Evolutionary conservation across 2,888 invertebrate species (phyloP), one percentile per base, ranked within the genome.

Genomic region (Caenorhabditis macrosperma): DNA sequence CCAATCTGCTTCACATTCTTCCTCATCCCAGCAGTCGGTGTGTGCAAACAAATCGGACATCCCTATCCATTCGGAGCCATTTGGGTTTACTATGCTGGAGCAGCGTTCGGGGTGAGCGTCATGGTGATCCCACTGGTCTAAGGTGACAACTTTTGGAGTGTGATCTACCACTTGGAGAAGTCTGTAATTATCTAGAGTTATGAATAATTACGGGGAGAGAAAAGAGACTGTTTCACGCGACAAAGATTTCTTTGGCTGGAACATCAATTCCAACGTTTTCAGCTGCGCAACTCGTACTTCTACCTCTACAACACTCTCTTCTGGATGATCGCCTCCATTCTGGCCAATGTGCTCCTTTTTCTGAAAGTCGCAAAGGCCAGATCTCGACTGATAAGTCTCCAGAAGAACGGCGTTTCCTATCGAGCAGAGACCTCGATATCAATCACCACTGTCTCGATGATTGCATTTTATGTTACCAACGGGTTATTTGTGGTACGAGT

Each of bases 1-100:
- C 72, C 72, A 46, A 54, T 72, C 1, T 46, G 24, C 28, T 63
- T 72, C 63, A 72, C 63, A 12, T 72, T 63, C 35, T 72, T 63
- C 22, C 46, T 72, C 15, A 55, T 72, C 9, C 72, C 72, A 7
- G 72, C 72, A 7, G 46, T 72, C 2, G 63, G 72, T 35, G 55
- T 72, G 15, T 63, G 72, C 26, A 63, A 52, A 38, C 30, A 54
- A 28, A 35, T 44, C 38, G 44, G 33, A 17, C 12, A 35, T 26
- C 72, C 57, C 9, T 72, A 63, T 28, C 46, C 35, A 30, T 72
- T 72, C 22, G 63, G 63, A 55, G 59, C 69, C 12, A 20, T 69
- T 1, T 59, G 38, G 20, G 52, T 69, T 15, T 55, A 55, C n/a
- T 67, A n/a, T n/a, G n/a, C n/a, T n/a, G n/a, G n/a, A n/a, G n/a